Evolutionary conservation across 1,140 invertebrate genomes (phyloP).

Genomic region (Kradibia gibbosae): DNA sequence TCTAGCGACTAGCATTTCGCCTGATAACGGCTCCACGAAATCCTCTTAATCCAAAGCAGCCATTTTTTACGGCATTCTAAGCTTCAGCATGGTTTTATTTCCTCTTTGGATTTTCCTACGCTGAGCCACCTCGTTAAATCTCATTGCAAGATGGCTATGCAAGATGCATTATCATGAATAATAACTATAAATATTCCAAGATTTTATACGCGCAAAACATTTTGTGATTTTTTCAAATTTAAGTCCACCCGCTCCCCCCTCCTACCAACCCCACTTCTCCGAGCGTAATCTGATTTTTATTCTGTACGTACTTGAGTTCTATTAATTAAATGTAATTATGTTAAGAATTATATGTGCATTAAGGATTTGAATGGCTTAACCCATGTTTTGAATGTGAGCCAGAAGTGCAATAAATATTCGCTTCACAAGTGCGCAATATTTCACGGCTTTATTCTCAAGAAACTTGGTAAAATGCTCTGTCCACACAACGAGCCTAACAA

Average conservation of each 20-base stretch:
- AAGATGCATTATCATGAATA: constrained; percentile 48
- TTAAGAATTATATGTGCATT: background rate
- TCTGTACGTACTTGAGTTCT: background rate
- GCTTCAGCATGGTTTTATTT: constrained; percentile 51
- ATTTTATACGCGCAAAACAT: background rate
- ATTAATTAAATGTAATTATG: constrained; percentile 16
- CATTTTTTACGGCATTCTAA: constrained; percentile 55
- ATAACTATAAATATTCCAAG: constrained; percentile 12
- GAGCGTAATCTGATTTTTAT: background rate
- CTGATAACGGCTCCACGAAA: constrained; percentile 53
- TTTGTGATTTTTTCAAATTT: background rate
- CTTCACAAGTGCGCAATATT: constrained; percentile 41
- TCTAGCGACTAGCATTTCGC: constrained; percentile 41
- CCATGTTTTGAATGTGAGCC: constrained; percentile 14
- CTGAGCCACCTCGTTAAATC: constrained; percentile 45
- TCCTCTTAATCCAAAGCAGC: constrained; percentile 55
- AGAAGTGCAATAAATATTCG: constrained; percentile 41
- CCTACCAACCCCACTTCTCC: background rate
- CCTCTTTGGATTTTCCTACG: constrained; percentile 48
- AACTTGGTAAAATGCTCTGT: constrained; percentile 38
- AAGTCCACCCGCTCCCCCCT: background rate
- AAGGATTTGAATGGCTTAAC: constrained; percentile 13
- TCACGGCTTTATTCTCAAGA: constrained; percentile 44
- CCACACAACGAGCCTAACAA: constrained; percentile 23
- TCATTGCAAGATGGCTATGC: constrained; percentile 36